Evolutionary conservation across 2,113 vertebrate genomes (phyloP), one percentile per base, ranked within the genome.

Genomic region (Garra rufa): DNA sequence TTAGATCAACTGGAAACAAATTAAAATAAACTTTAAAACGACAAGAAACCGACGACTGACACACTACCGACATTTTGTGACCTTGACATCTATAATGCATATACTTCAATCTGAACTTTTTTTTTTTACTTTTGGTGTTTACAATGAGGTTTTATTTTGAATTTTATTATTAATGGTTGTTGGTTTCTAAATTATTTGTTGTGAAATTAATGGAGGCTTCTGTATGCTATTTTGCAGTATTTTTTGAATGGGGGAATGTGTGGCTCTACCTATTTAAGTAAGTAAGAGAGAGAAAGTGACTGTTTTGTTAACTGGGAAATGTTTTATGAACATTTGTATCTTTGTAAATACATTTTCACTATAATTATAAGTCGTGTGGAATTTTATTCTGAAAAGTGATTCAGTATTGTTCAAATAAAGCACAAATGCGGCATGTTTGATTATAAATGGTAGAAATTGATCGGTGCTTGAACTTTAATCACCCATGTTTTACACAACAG

Each of bases 341-440:
- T 83, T 83, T 88, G 82, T 87, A 91, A 88, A 85, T 87, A 76
- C 85, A 81, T 82, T 83, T 84, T 91, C 76, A 89, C 87, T 90
- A 89, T 88, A 86, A 87, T 87, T 24, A 11, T 43, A 10, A 30
- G 24, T 38, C 57, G 28, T 38, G 9, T n/a, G 2, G 28, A 34
- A 9, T 76, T 52, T 76, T 30, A 30, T 13, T 43, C n/a, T 44
- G 69, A 24, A 44, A 61, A 26, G 48, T 11, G 52, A 61, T 44
- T 78, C 55, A 19, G 76, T 78, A 61, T 78, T 77, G 6, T 9
- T 19, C 17, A 78, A 78, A 78, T 78, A 61, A 78, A 61, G 38
- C 55, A 44, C 76, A 3, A 44, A 61, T 19, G 76, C 7, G 4
- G 14, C 55, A 78, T 61, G 13, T 44, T 14, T 1, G 0, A 55